Base-by-base conservation (phyloP, 2,113 vertebrate genomes). In the Coryphaenoides rupestris region DNA sequence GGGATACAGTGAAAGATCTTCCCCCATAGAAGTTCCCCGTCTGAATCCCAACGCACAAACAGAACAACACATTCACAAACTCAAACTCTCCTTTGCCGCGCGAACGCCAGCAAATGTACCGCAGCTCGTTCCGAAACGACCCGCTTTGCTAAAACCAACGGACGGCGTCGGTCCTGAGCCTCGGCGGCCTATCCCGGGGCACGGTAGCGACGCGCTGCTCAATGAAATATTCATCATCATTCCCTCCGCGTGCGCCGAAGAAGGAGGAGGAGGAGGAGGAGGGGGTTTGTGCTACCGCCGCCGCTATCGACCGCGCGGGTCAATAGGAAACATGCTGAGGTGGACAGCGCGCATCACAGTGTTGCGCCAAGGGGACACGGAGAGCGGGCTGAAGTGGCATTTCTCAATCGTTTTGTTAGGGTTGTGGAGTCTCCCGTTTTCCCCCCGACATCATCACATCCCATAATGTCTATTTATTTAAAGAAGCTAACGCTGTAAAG, bases 141-240 rank as follows among this genome's bases (percentile, higher is more conserved):
- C 14, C 55, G n/a, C 60, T 65, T 33, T 58, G 24, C 26, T 56
- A 67, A n/a, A 74, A 72, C 63, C 58, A 21, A 7, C 1, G 66
- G 24, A n/a, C 56, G 19, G 47, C 60, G 19, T 56, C 57, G 59
- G 17, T 10, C 49, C 26, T 2, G 53, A 65, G 40, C 59, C 21
- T 3, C n/a, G n/a, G 28, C 40, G 53, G 47, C 14, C 60, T 10
- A 59, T 58, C 65, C 49, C 19, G 3, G n/a, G n/a, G 28, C 53
- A 10, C 58, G 23, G 63, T 56, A 59, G 49, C 63, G 10, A 24
- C 56, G 58, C 19, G n/a, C 19, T 21, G n/a, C 19, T 46, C 64
- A 56, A 69, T 78, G 21, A 62, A 73, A 58, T 72, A 78, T 69
- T 55, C 19, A 55, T 21, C 53, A 19, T 45, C 13, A 62, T 22